These are phyloP conservation scores for Carassius carassius DNA, from an alignment of 2,113 vertebrate species.

Conservation along the genomic window DNA sequence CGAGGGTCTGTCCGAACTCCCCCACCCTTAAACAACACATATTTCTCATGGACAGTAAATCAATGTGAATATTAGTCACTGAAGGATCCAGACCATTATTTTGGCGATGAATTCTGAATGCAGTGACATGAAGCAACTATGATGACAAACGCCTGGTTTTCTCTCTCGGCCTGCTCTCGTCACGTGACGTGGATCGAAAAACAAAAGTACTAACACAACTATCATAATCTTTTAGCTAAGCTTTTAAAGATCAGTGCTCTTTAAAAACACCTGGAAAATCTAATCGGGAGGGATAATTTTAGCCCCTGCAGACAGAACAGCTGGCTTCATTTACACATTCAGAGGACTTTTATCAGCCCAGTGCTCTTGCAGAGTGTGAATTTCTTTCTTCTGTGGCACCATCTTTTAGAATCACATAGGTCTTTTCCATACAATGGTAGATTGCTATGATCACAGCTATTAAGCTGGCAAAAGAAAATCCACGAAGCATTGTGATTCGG, in stretches of 20 bases:
- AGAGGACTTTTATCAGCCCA: background rate
- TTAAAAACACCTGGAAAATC: constrained; percentile 3
- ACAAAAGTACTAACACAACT: constrained; percentile 5
- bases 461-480: background rate
- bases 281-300: constrained; percentile 12
- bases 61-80: constrained; percentile 67
- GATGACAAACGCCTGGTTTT: constrained; percentile 62
- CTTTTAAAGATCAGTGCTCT: background rate
- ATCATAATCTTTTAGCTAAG: constrained; percentile 16
- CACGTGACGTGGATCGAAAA: constrained; percentile 34
- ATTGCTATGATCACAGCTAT: background rate
- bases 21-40: constrained; percentile 61
- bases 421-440: background rate
- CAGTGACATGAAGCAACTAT: constrained; percentile 64
- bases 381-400: background rate
- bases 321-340: constrained; percentile 21
- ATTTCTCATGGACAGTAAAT: constrained; percentile 69
- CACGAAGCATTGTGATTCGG: background rate
- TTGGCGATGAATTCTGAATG: constrained; percentile 64
- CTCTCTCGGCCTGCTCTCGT: constrained; percentile 6
- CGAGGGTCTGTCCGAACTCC: constrained; percentile 47
- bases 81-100: constrained; percentile 66
- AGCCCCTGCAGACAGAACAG: constrained; percentile 19
- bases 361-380: background rate
- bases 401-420: background rate